phyloP scores from a whole-genome alignment of 2,888 invertebrate genomes.

The Heliconius erato region DNA sequence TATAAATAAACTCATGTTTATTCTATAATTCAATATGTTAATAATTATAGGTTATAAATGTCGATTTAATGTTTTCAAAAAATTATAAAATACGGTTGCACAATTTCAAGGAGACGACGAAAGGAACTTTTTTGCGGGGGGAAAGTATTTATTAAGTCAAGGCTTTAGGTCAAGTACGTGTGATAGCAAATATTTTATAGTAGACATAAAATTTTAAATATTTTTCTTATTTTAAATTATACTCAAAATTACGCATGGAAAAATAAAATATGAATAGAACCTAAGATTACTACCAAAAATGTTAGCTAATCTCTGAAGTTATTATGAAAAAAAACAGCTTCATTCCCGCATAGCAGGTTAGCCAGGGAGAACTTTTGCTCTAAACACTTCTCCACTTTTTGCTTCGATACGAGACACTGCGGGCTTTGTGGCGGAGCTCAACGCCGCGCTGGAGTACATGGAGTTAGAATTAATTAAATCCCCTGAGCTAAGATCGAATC shows the following conservation, averaged over 20 bases:
- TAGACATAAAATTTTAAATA: not conserved
- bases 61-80: not conserved
- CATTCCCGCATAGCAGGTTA: not conserved
- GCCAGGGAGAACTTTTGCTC: no score
- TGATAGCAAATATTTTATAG: not conserved
- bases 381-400: not conserved
- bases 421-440: not conserved
- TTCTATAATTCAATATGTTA: not conserved
- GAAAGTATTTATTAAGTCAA: constrained; percentile 21
- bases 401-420: not conserved
- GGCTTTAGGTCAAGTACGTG: constrained; percentile 24
- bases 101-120: constrained; percentile 10
- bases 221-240: not conserved
- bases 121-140: constrained; percentile 3
- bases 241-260: not conserved
- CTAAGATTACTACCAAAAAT: not conserved
- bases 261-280: not conserved
- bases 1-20: not conserved
- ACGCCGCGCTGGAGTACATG: no score
- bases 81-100: not conserved
- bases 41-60: not conserved
- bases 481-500: not conserved
- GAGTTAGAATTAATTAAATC: not conserved
- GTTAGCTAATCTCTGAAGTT: not conserved
- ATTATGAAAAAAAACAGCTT: not conserved